A percentile compares a stretch with the other conserved stretches of the same genome.
Evolutionary conservation across 1,140 invertebrate species (phyloP).

Genomic region (Littorina saxatilis): DNA sequence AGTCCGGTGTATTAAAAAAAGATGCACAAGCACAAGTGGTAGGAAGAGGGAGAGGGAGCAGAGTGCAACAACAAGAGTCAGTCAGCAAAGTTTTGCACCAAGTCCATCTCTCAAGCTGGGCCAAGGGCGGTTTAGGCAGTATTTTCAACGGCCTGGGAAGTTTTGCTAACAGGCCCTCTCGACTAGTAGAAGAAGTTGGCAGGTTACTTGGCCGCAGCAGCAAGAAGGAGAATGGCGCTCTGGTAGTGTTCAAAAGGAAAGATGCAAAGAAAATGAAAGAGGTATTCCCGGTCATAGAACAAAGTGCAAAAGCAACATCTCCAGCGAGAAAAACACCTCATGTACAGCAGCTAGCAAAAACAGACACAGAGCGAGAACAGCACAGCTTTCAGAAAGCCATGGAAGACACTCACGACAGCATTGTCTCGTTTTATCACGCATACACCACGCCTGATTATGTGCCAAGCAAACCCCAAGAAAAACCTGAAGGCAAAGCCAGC

Average conservation of each 20-base stretch:
- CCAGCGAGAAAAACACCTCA: background rate
- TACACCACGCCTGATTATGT: background rate
- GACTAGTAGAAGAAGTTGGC: conserved; percentile 5
- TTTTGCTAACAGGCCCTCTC: background rate
- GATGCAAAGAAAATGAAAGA: background rate
- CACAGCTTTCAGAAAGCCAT: conserved; percentile 27
- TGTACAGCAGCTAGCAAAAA: background rate
- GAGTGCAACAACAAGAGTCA: background rate
- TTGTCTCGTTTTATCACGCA: background rate
- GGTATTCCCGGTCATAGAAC: background rate
- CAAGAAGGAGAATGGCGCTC: background rate
- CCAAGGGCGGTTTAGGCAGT: conserved; percentile 5
- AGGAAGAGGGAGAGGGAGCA: background rate
- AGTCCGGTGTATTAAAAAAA: background rate
- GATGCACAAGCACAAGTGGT: background rate
- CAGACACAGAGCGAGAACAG: background rate
- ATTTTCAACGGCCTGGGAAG: background rate
- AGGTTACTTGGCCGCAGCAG: background rate
- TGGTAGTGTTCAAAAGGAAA: background rate
- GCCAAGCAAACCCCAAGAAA: background rate
- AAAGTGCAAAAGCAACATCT: background rate
- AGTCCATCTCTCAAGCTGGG: background rate
- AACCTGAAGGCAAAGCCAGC: background rate
- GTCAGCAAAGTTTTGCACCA: conserved; percentile 22
- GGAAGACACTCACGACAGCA: conserved; percentile 16